phyloP scores from a whole-genome alignment of 2,797 vertebrate genomes.

The Neosalanx taihuensis region DNA sequence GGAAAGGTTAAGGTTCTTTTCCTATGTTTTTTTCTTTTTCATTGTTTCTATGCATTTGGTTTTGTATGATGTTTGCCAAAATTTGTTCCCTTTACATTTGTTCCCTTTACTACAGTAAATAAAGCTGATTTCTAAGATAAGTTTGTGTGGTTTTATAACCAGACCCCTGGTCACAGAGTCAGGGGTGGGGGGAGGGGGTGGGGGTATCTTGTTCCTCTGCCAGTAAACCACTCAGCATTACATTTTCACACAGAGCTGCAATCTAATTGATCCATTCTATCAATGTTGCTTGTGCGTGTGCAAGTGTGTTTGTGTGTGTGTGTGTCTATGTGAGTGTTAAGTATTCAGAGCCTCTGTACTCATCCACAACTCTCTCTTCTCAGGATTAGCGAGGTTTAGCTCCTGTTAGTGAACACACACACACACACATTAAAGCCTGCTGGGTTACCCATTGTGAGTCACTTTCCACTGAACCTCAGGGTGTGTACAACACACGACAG shows the following conservation, averaged over 20 bases:
- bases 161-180: too few relatives aligned
- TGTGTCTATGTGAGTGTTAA: slow-evolving; percentile 2
- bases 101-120: slow-evolving; percentile 16
- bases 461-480: slow-evolving; percentile 63
- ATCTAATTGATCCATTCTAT: not conserved
- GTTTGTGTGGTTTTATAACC: not conserved
- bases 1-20: too few relatives aligned
- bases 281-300: not conserved
- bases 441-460: slow-evolving; percentile 49
- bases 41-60: not conserved
- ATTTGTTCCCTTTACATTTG: not conserved
- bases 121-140: slow-evolving; percentile 16
- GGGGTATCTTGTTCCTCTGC: slow-evolving; percentile 16
- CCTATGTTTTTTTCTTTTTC: not conserved
- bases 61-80: not conserved
- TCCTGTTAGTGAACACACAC: slow-evolving; percentile 35
- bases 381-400: slow-evolving; percentile 46
- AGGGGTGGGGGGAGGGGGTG: slow-evolving; percentile 12
- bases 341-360: not conserved
- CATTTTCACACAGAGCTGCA: slow-evolving; percentile 16
- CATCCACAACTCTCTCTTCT: slow-evolving; percentile 14
- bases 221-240: slow-evolving; percentile 11
- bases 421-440: slow-evolving; percentile 39
- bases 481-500: slow-evolving; percentile 47
- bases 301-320: slow-evolving; percentile 4